Base-by-base conservation (phyloP, 1,140 invertebrate genomes). In the Aphelenchoides besseyi region DNA sequence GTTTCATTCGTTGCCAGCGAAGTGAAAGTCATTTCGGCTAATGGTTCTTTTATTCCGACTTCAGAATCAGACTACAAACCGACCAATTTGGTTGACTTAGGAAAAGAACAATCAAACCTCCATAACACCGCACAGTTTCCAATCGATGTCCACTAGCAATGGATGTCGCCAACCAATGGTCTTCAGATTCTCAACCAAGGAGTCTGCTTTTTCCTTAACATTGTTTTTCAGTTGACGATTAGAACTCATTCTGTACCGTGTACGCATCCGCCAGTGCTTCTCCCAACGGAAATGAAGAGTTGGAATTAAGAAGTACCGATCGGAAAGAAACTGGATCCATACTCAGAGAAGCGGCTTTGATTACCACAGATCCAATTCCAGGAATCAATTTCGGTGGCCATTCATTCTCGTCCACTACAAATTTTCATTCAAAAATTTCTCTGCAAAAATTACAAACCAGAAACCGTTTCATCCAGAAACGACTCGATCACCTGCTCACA, bases 21-120 rank as follows among this genome's bases (percentile, higher is more conserved):
- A 18, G 66, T 67, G n/a, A 70, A 32, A 16, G 33, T 48, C 33
- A 70, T 69, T 52, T 70, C 69, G 54, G 29, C 57, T 26, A 70
- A 37, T 1, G 69, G 69, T 8, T 69, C 69, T 70, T 70, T 70
- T 26, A 70, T 67, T 1, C 61, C 63, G 23, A 29, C 36, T 32
- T 64, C 69, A 30, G 29, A 26, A 30, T 70, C 54, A 3, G 67
- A 55, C 41, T 59, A 59, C n/a, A 59, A 28, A 16, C 12, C 12
- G 29, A 59, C 12, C 23, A 59, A 32, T 16, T 0, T 59, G 16
- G 1, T 59, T 59, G 23, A 18, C 28, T 1, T n/a, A 32, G 0
- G 29, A 28, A 41, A 41, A 41, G 5, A 41, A 5, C 37, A 41
- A 41, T 26, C 55, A 1, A 28, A 59, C 63, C 63, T 70, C 69